Conservation (phyloP, 2,113 vertebrate genomes). For the Panthera uncia region DNA sequence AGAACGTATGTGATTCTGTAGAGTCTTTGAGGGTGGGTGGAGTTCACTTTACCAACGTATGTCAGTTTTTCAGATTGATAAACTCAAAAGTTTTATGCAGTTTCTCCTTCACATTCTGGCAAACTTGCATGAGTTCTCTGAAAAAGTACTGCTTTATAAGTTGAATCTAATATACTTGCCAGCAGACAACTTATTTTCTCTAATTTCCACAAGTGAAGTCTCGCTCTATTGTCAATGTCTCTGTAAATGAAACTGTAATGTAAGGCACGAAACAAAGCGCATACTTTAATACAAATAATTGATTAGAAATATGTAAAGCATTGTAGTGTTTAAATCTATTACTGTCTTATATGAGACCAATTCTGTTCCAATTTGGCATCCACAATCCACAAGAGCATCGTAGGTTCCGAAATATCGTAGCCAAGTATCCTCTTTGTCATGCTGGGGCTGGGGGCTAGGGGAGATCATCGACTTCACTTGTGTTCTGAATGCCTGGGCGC, state of each 20-base stretch:
- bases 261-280: background rate
- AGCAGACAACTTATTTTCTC: background rate
- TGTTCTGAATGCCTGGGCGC: conserved; percentile 11
- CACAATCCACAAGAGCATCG: conserved; percentile 34
- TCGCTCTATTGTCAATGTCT: background rate
- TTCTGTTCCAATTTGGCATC: conserved; percentile 61
- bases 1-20: background rate
- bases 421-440: conserved; percentile 50
- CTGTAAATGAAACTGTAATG: background rate
- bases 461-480: conserved; percentile 28
- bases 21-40: background rate
- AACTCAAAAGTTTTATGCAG: background rate
- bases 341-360: background rate
- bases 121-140: background rate
- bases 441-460: conserved; percentile 54
- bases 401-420: conserved; percentile 60
- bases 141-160: background rate
- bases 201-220: background rate
- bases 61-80: background rate
- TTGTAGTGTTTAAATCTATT: conserved; percentile 38
- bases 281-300: conserved; percentile 41
- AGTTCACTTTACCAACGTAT: background rate
- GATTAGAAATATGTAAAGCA: background rate
- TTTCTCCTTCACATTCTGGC: background rate
- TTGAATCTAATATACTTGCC: background rate